These are phyloP conservation scores for Dorcus hopei DNA, from an alignment of 2,888 invertebrate species.

Conservation along the genomic window DNA sequence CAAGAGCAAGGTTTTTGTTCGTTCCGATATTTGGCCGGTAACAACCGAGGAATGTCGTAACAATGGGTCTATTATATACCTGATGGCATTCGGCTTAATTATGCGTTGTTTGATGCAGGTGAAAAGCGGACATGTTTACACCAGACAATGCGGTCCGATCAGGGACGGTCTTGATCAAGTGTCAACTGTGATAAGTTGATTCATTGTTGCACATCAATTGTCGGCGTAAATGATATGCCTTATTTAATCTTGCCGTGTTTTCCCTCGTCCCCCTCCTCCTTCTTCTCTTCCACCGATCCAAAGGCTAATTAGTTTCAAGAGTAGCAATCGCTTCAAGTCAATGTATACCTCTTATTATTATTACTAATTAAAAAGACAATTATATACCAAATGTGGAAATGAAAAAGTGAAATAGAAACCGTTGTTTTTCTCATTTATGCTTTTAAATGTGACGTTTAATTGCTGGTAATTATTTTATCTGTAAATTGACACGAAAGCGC, in stretches of 20 bases:
- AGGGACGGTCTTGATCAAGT: conserved; percentile 27
- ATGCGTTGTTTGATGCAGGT: conserved; percentile 30
- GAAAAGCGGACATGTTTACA: conserved; percentile 36
- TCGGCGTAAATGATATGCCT: conserved; percentile 1
- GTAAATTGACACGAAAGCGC: no score
- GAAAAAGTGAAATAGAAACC: no score
- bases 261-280: no score
- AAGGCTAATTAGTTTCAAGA: no score
- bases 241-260: neutral
- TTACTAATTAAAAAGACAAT: no score
- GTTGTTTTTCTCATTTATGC: no score
- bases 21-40: conserved; percentile 40
- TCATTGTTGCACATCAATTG: conserved; percentile 29
- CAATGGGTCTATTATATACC: conserved; percentile 49
- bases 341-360: no score
- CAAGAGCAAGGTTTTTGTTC: conserved; percentile 29
- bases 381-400: no score
- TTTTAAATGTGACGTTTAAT: no score
- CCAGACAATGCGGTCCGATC: conserved; percentile 27
- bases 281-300: no score
- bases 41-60: conserved; percentile 44
- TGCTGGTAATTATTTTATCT: no score
- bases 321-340: no score
- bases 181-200: conserved; percentile 36
- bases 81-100: conserved; percentile 45